These are phyloP conservation scores for Philopedon plagiatum DNA, from an alignment of 2,888 invertebrate genomes.

Conservation along the genomic window DNA sequence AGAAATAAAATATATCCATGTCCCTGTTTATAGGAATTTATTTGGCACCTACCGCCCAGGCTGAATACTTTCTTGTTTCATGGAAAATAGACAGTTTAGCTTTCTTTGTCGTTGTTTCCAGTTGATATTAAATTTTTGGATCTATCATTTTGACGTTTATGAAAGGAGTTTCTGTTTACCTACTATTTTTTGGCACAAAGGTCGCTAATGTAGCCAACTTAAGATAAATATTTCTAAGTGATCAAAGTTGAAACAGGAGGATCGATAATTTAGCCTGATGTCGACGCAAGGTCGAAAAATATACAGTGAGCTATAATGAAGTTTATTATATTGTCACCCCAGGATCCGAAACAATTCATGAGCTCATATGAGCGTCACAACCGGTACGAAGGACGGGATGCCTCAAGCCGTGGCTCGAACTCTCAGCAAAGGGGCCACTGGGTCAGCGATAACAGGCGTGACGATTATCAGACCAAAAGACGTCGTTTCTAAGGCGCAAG, in stretches of 20 bases:
- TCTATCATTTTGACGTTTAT: no score
- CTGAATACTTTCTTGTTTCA: no score
- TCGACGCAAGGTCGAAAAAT: slow-evolving; percentile 28
- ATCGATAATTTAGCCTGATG: slow-evolving; percentile 25
- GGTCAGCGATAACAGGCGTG: slow-evolving; percentile 62
- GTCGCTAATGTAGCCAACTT: not conserved
- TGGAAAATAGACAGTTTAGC: no score
- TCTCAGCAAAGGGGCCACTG: slow-evolving; percentile 58
- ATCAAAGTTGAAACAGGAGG: not conserved
- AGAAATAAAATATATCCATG: no score
- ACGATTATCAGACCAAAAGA: slow-evolving; percentile 61
- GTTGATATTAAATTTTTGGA: no score
- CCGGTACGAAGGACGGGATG: slow-evolving; percentile 57
- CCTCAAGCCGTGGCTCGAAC: slow-evolving; percentile 39
- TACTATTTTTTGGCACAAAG: no score
- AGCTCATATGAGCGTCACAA: slow-evolving; percentile 61
- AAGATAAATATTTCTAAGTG: slow-evolving; percentile 26
- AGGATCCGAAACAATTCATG: slow-evolving; percentile 62
- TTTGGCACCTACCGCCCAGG: no score
- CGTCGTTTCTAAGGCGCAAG: slow-evolving; percentile 57
- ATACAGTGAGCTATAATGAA: slow-evolving; percentile 33
- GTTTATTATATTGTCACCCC: slow-evolving; percentile 52
- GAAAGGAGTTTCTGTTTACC: no score
- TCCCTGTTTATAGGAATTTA: no score
- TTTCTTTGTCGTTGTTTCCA: no score